These are phyloP conservation scores for Scomber japonicus DNA, from an alignment of 2,113 vertebrate genomes.

Conservation along the genomic window DNA sequence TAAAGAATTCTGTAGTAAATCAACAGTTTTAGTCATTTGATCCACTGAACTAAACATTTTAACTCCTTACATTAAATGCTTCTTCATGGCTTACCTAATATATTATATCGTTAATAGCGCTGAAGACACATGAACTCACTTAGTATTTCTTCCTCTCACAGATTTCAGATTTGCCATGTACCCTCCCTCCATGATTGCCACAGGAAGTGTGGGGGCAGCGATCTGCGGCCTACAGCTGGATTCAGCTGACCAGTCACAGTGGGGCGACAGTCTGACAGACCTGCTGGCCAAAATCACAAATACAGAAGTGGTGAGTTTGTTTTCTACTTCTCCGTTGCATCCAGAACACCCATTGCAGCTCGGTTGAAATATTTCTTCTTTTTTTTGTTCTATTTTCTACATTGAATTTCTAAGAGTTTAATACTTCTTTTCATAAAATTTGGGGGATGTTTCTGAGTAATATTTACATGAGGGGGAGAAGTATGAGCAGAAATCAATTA, in stretches of 20 bases:
- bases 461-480: constrained; percentile 23
- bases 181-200: constrained; percentile 97
- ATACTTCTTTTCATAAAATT: neutral
- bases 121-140: constrained; percentile 6
- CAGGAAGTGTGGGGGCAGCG: constrained; percentile 95
- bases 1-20: constrained; percentile 10
- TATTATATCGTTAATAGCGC: neutral
- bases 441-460: constrained; percentile 38
- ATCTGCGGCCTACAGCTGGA: constrained; percentile 95
- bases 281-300: constrained; percentile 97
- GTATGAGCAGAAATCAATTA: neutral
- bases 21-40: neutral
- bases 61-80: neutral
- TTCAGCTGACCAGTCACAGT: constrained; percentile 86
- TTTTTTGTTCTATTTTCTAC: neutral
- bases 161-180: constrained; percentile 97
- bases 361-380: neutral
- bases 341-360: neutral
- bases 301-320: constrained; percentile 94
- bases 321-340: neutral
- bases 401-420: neutral
- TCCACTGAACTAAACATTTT: neutral
- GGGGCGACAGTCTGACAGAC: constrained; percentile 90
- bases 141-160: constrained; percentile 68
- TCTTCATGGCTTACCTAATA: neutral